phyloP scores from a whole-genome alignment of 2,113 vertebrate species.

The human region DNA sequence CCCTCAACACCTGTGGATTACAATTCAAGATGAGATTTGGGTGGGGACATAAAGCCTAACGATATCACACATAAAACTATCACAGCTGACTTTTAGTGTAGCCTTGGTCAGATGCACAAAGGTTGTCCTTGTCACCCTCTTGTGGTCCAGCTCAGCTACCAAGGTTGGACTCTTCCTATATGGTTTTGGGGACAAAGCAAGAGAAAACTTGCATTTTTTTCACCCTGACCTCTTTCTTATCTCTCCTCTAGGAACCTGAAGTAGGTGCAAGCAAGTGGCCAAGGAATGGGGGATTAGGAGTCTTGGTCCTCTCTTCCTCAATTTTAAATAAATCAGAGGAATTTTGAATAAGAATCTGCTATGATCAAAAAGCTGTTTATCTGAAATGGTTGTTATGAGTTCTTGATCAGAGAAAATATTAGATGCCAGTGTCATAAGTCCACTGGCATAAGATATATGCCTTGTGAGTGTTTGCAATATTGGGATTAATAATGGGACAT shows the following conservation, averaged over 20 bases:
- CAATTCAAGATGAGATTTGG: too few species aligned
- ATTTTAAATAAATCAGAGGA: not conserved
- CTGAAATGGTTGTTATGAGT: not conserved
- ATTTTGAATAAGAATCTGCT: not conserved
- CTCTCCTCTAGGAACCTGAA: not conserved
- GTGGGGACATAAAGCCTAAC: too few species aligned
- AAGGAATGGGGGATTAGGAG: not conserved
- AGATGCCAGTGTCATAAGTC: not conserved
- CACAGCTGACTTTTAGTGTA: not conserved
- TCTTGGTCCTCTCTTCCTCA: not conserved
- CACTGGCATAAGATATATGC: not conserved
- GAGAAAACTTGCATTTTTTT: not conserved
- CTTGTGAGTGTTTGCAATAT: not conserved
- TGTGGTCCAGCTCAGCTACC: not conserved
- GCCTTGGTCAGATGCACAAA: not conserved
- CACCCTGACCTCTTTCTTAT: not conserved
- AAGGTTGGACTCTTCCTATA: not conserved
- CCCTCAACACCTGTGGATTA: too few species aligned
- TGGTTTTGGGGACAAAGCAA: not conserved
- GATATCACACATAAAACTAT: not conserved
- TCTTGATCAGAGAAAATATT: not conserved
- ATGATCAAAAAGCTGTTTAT: not conserved
- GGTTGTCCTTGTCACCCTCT: not conserved
- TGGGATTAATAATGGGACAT: not conserved
- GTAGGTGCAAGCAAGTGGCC: not conserved